Evolutionary conservation across 2,797 vertebrate genomes (phyloP), one percentile per base, ranked within the genome.

Genomic region (Antrozous pallidus): DNA sequence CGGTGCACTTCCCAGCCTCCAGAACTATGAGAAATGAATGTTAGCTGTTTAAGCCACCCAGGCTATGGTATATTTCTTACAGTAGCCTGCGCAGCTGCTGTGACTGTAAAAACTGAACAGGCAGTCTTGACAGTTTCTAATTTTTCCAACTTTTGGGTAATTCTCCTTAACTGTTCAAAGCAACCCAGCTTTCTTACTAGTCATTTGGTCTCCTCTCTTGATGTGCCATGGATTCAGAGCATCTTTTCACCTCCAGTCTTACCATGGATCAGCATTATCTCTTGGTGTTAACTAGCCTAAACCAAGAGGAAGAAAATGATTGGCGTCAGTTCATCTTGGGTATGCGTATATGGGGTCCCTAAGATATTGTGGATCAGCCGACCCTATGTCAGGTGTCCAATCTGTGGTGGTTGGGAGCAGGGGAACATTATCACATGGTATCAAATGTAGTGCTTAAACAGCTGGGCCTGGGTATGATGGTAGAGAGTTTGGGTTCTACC

Each of bases 141-240:
- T 36, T 58, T 92, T 82, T 71, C 51, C 17, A 47, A 54, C 8
- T 75, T 90, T 86, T 56, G 70, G 24, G 17, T 86, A 86, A n/a
- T 73, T 77, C 69, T 63, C 22, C 7, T 81, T 56, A 18, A 49
- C 22, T n/a, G 9, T 47, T 20, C 40, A 58, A 51, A 58, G 38
- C 20, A 80, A 36, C 36, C 75, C 51, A 63, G 31, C 61, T 74
- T 75, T 49, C 63, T 40, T 31, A 7, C 56, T 61, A 36, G 13
- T 51, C 42, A 33, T 78, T 69, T 75, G 56, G 67, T 61, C 3
- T 69, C 75, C 31, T 70, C 16, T 58, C 36, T 69, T 40, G 40
- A 36, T 85, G 79, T 94, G 42, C 38, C 8, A 3, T 36, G 61
- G 61, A 92, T 33, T 56, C 42, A 36, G 47, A 40, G 47, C 13